Conservation (phyloP, 2,113 vertebrate species). For the Antechinus stuartii region DNA sequence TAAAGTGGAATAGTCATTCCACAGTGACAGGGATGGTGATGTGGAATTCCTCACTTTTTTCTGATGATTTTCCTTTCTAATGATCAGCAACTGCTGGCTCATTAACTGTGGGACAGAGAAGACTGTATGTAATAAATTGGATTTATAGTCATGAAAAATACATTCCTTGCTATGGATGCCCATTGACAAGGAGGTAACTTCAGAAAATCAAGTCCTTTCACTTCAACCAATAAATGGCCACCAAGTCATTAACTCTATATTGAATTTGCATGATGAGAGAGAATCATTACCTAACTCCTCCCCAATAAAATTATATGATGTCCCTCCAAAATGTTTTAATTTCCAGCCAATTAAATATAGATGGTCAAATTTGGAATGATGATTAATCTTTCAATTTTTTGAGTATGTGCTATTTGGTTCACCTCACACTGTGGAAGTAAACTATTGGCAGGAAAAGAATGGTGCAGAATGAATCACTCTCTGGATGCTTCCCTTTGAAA, state of each 20-base stretch:
- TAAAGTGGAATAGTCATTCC: neutral
- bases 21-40: neutral
- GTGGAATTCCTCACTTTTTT: neutral
- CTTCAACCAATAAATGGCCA: neutral
- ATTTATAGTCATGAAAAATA: conserved; percentile 20
- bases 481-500: conserved; percentile 30
- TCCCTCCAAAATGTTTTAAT: conserved; percentile 42
- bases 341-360: conserved; percentile 54
- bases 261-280: conserved; percentile 44
- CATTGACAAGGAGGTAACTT: neutral
- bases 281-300: conserved; percentile 34
- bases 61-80: neutral
- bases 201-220: neutral
- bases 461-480: conserved; percentile 19
- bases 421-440: conserved; percentile 2
- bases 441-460: conserved; percentile 18
- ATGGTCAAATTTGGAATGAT: conserved; percentile 48
- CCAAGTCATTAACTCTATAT: neutral
- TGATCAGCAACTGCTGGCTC: neutral
- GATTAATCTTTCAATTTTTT: conserved; percentile 22
- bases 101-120: neutral
- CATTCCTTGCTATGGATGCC: neutral
- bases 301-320: conserved; percentile 14
- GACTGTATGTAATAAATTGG: neutral
- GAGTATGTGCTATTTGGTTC: conserved; percentile 41